These are phyloP conservation scores for Amniataba percoides DNA, from an alignment of 2,797 vertebrate genomes.

Conservation along the genomic window DNA sequence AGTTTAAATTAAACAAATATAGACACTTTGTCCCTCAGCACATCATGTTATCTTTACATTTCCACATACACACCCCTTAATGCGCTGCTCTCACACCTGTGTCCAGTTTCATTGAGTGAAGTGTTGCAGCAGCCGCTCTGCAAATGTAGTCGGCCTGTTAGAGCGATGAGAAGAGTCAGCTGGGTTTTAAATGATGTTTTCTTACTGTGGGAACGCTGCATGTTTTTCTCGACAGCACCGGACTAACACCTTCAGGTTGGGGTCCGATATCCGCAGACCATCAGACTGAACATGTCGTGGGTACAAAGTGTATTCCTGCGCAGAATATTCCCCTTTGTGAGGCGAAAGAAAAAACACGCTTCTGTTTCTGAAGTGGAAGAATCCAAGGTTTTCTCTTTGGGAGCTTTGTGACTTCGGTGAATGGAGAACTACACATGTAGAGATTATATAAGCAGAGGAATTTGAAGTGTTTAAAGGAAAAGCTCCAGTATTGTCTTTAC, in stretches of 20 bases:
- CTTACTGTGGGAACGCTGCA: background rate
- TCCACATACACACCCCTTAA: too few species aligned
- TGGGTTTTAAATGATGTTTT: background rate
- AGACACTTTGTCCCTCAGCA: too few species aligned
- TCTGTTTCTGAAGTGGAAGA: background rate
- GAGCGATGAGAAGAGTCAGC: too few species aligned
- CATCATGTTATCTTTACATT: too few species aligned
- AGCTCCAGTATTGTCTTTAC: background rate
- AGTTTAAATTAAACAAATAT: too few species aligned
- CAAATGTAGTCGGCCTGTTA: too few species aligned
- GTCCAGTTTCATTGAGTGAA: too few species aligned
- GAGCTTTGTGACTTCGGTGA: slow-evolving; percentile 1
- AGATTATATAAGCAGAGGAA: background rate
- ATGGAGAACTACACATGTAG: background rate
- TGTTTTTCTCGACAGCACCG: background rate
- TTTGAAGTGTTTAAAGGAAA: slow-evolving; percentile 6
- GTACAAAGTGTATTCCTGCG: background rate
- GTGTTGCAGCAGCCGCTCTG: too few species aligned
- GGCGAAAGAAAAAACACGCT: background rate
- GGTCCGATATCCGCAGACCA: too few species aligned
- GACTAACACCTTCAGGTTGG: too few species aligned
- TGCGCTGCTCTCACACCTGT: too few species aligned
- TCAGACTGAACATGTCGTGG: background rate
- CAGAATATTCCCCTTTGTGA: background rate
- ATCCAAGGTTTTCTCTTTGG: background rate